A percentile compares a stretch with the other conserved stretches of the same genome.
Evolutionary conservation across 2,113 vertebrate species (phyloP).

Genomic region (Noturus placidus): DNA sequence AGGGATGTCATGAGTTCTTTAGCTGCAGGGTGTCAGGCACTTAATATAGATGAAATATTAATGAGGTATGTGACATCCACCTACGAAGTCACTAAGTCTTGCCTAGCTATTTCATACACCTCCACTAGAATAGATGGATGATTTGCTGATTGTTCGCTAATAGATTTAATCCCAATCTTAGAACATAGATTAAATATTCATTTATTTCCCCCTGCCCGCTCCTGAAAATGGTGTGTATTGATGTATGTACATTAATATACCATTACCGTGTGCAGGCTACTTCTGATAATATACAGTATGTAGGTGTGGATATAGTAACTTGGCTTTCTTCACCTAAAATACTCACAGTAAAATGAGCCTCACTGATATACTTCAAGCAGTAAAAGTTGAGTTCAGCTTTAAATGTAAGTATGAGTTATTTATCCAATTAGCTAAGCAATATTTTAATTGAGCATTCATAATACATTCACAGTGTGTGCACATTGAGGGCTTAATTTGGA

Average conservation of each 20-base stretch:
- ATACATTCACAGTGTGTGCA: slow-evolving; percentile 33
- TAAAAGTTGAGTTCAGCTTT: neutral
- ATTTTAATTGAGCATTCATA: slow-evolving; percentile 46
- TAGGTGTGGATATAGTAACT: neutral
- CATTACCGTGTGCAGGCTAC: neutral
- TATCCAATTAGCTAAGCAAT: slow-evolving; percentile 40
- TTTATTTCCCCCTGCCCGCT: neutral
- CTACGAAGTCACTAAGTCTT: slow-evolving; percentile 10
- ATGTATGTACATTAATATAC: neutral
- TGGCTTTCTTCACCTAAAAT: neutral
- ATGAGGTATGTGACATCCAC: slow-evolving; percentile 37
- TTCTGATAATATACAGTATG: neutral
- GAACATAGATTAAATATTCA: neutral
- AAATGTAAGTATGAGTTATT: slow-evolving; percentile 19
- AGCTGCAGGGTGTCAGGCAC: slow-evolving; percentile 34
- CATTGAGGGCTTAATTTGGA: neutral
- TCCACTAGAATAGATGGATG: neutral
- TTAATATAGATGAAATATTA: slow-evolving; percentile 46
- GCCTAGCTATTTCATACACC: slow-evolving; percentile 13
- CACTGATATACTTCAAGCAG: neutral
- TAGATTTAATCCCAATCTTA: neutral
- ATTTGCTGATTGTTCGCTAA: slow-evolving; percentile 15
- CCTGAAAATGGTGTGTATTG: neutral
- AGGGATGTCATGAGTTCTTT: slow-evolving; percentile 33
- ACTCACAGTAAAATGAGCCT: neutral